A percentile compares a stretch with the other conserved stretches of the same genome.
Conservation (phyloP, 2,797 vertebrate species). For the Vespertilio murinus region DNA sequence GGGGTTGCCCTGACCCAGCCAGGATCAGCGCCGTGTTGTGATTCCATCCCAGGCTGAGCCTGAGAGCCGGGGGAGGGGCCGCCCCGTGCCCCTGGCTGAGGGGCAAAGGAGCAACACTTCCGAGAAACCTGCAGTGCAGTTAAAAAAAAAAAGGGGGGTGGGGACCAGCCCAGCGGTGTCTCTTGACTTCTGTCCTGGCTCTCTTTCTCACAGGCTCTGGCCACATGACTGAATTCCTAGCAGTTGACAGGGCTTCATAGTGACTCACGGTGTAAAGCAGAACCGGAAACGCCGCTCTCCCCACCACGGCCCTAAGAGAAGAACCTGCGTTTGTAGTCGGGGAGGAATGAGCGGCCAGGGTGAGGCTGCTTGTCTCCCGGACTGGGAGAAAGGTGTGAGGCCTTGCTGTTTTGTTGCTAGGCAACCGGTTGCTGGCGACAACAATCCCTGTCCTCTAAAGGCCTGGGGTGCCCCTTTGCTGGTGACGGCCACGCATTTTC, state of each 20-base stretch:
- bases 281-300: slow-evolving; percentile 5
- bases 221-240: not conserved
- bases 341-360: slow-evolving; percentile 32
- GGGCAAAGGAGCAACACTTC: not conserved
- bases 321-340: not conserved
- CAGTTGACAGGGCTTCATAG: not conserved
- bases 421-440: slow-evolving; percentile 44
- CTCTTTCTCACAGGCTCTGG: slow-evolving; percentile 14
- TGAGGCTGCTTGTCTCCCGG: not conserved
- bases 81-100: not conserved
- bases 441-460: slow-evolving; percentile 48
- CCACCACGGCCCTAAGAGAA: slow-evolving; percentile 45
- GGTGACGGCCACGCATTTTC: slow-evolving; percentile 14
- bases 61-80: not conserved
- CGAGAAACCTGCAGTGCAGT: not conserved
- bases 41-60: not conserved
- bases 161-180: not conserved
- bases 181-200: not conserved
- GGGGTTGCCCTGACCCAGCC: not conserved
- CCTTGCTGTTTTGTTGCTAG: slow-evolving; percentile 70
- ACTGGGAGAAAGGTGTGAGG: slow-evolving; percentile 40
- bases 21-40: not conserved
- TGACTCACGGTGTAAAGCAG: not conserved
- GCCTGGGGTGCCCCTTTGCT: not conserved
- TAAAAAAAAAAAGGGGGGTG: not conserved